Evolutionary conservation across 2,797 vertebrate species (phyloP), one percentile per base, ranked within the genome.

Genomic region (Phoxinus dragarum): DNA sequence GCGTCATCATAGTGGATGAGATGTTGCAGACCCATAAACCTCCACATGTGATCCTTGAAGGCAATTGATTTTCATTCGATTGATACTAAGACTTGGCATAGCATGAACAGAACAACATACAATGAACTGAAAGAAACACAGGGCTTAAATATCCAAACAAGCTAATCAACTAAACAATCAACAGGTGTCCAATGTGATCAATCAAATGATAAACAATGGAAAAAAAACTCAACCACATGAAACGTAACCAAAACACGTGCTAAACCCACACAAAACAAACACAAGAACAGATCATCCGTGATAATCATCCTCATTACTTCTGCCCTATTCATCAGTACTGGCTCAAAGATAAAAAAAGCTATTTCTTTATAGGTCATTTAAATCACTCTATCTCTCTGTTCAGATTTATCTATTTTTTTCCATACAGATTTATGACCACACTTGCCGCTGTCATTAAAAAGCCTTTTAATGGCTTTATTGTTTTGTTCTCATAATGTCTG

Each of bases 391-490:
- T 82, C 54, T 19, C 6, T 76, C 47, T 67, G n/a, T 75, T 52
- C 19, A 21, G 14, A 64, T 66, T 4, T 21, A 64, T 52, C 68
- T 38, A 1, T 27, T 34, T 38, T 49, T 52, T 14, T 2, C 34
- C 38, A 16, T 16, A 38, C 6, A 47, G 49, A 49, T 66, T 67
- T 49, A 72, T 34, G 54, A 72, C 69, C 66, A 80, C 79, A 80
- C 56, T 54, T 86, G 67, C 23, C 1, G 5, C 69, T 74, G 78
- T 86, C 71, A 81, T 76, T 75, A 38, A 64, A 82, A 64, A 44
- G 7, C 56, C 6, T 74, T 82, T 82, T 49, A 66, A 64, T 64
- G 54, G 31, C 38, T 82, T 74, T 49, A 34, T 82, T 73, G 56
- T 72, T 82, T 44, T n/a, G 52, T 47, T 72, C 52, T 56, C 64